phyloP scores from a whole-genome alignment of 1,140 invertebrate genomes.

The Samia ricini region DNA sequence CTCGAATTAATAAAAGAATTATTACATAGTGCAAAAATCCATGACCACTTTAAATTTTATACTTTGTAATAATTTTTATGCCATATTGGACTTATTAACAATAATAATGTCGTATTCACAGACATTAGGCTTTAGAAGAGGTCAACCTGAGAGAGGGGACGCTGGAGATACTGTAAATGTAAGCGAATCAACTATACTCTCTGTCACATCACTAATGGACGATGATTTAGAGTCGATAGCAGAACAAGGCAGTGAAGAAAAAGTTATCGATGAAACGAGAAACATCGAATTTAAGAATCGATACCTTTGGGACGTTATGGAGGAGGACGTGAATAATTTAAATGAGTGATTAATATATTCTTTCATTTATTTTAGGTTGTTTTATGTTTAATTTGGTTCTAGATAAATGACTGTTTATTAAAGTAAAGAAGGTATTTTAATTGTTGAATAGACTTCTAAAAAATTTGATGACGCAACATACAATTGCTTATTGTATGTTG shows the following conservation, averaged over 20 bases:
- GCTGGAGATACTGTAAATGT: slow-evolving; percentile 50
- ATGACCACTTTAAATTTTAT: no score
- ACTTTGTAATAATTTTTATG: no score
- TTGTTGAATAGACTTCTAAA: no score
- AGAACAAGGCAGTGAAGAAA: slow-evolving; percentile 28
- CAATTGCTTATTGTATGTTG: no score
- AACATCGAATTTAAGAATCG: slow-evolving; percentile 28
- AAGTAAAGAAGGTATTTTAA: no score
- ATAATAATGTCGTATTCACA: slow-evolving; percentile 19
- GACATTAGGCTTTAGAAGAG: slow-evolving; percentile 43
- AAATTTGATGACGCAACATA: no score
- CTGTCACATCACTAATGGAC: slow-evolving; percentile 52
- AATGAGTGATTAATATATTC: slow-evolving; percentile 13
- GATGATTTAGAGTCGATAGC: slow-evolving; percentile 41
- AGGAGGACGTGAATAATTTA: slow-evolving; percentile 39
- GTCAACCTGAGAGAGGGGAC: slow-evolving; percentile 53
- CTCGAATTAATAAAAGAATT: no score
- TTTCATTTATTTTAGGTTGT: neutral
- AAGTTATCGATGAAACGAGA: slow-evolving; percentile 24
- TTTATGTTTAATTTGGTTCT: no score
- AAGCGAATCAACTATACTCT: slow-evolving; percentile 52
- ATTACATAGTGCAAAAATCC: no score
- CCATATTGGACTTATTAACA: no score
- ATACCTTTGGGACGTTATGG: slow-evolving; percentile 49
- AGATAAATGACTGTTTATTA: no score